phyloP scores from a whole-genome alignment of 2,797 vertebrate genomes.

The Epinephelus coioides region DNA sequence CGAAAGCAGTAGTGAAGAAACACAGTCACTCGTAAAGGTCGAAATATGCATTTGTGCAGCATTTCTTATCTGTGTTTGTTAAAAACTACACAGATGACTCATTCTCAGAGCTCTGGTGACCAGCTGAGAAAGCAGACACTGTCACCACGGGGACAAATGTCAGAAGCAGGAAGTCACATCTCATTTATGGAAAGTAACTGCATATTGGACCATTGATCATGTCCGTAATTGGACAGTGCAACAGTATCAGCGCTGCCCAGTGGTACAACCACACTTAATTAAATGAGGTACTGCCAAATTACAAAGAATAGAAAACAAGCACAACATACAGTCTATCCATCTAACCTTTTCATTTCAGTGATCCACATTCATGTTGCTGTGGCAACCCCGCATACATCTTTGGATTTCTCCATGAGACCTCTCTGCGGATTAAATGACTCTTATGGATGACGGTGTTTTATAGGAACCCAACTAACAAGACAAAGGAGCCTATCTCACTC shows the following conservation, averaged over 20 bases:
- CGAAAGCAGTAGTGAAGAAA: slow-evolving; percentile 24
- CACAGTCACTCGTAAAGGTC: slow-evolving; percentile 56
- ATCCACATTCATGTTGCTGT: neutral
- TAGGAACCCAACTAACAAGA: too few relatives aligned
- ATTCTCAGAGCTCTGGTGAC: slow-evolving; percentile 25
- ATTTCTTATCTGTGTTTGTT: slow-evolving; percentile 41
- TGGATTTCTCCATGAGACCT: too few relatives aligned
- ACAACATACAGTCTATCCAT: neutral
- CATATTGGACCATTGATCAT: slow-evolving; percentile 23
- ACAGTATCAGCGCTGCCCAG: slow-evolving; percentile 7
- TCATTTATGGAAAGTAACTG: slow-evolving; percentile 31
- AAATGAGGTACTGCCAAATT: neutral
- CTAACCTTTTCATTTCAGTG: neutral
- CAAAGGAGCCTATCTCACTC: too few relatives aligned
- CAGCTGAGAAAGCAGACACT: slow-evolving; percentile 39
- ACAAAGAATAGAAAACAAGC: neutral
- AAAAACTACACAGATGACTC: slow-evolving; percentile 56
- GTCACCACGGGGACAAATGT: slow-evolving; percentile 51
- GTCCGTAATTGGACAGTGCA: slow-evolving; percentile 21
- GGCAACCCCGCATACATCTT: too few relatives aligned
- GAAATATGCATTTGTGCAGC: slow-evolving; percentile 56
- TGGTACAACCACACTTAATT: neutral
- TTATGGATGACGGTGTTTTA: too few relatives aligned
- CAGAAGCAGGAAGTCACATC: slow-evolving; percentile 19
- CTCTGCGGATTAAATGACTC: too few relatives aligned